A percentile compares a stretch with the other conserved stretches of the same genome.
Evolutionary conservation across 23 tunicate species (phyloP).

Genomic region (Trididemnum nubilum): DNA sequence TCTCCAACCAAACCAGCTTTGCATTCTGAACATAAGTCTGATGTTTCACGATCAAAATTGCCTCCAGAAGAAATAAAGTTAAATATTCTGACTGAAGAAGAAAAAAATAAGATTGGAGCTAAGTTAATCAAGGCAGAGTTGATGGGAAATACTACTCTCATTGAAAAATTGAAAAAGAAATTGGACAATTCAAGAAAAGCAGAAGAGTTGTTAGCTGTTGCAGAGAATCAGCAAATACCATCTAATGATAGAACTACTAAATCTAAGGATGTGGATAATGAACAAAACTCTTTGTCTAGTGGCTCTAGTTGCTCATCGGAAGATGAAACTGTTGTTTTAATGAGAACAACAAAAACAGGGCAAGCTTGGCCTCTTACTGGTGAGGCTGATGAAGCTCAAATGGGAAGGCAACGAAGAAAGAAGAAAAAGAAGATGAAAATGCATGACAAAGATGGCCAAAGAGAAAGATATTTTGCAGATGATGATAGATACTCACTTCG

Average conservation of each 20-base stretch:
- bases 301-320: slow-evolving; percentile 18
- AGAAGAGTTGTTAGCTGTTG: slow-evolving; percentile 11
- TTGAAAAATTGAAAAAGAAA: slow-evolving; percentile 61
- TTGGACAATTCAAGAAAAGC: slow-evolving; percentile 51
- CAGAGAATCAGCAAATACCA: background rate
- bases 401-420: slow-evolving; percentile 29
- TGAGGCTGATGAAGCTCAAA: background rate
- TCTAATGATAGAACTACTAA: background rate
- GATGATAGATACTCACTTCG: slow-evolving; percentile 76
- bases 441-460: slow-evolving; percentile 70
- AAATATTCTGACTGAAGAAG: slow-evolving; percentile 63
- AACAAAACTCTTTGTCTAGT: background rate
- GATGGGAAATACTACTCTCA: slow-evolving; percentile 62
- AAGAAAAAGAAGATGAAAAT: slow-evolving; percentile 57
- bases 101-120: slow-evolving; percentile 81
- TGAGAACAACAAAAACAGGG: slow-evolving; percentile 72
- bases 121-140: slow-evolving; percentile 84
- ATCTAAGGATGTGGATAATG: background rate
- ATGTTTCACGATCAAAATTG: background rate
- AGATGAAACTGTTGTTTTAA: slow-evolving; percentile 70
- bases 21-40: background rate
- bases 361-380: slow-evolving; percentile 83
- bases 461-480: slow-evolving; percentile 88
- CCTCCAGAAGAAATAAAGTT: background rate
- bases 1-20: background rate